Base-by-base conservation (phyloP, 1,140 invertebrate species). In the Bombus confusus region DNA sequence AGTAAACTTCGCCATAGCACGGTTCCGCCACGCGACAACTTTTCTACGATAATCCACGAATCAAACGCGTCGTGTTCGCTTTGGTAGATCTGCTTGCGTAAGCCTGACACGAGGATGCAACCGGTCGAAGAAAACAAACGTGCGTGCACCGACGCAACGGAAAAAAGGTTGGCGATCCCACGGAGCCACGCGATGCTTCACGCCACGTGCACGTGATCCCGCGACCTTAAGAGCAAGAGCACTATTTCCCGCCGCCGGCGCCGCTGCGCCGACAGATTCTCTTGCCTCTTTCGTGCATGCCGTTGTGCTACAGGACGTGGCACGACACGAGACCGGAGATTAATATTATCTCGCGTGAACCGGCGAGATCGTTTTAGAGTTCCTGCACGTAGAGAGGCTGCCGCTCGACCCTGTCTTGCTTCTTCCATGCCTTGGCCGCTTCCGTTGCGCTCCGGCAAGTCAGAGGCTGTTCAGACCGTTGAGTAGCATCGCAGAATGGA, bases 131-230 rank as follows among this genome's bases (percentile, higher is more conserved):
- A 81, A 82, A 84, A 72, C 59, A 81, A 78, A 31, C 82, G 87
- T 92, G 92, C 90, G 91, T 92, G 90, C 83, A 87, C 22, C 39
- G 72, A 34, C 15, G 43, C 8, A 76, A 1, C 59, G 68, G 68
- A 74, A 75, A 82, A 83, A 80, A 73, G 41, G 86, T 73, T 66
- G 68, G 88, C 93, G 92, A 93, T 93, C 92, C 91, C 93, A 93
- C 91, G 92, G 74, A 93, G 91, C 92, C 91, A 93, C 91, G 92
- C 91, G 90, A 93, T 94, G 91, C 91, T 92, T 92, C 89, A 91
- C 91, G 90, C 93, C 80, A 79, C 85, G 86, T 86, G 91, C 92
- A 94, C 89, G 91, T 92, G 93, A 94, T 91, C 91, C 82, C 88
- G 83, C 90, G 92, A 93, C 93, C 93, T 93, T 90, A 93, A 91